These are phyloP conservation scores for Drosophila melanocephala DNA, from an alignment of 2,888 invertebrate species.

Conservation along the genomic window DNA sequence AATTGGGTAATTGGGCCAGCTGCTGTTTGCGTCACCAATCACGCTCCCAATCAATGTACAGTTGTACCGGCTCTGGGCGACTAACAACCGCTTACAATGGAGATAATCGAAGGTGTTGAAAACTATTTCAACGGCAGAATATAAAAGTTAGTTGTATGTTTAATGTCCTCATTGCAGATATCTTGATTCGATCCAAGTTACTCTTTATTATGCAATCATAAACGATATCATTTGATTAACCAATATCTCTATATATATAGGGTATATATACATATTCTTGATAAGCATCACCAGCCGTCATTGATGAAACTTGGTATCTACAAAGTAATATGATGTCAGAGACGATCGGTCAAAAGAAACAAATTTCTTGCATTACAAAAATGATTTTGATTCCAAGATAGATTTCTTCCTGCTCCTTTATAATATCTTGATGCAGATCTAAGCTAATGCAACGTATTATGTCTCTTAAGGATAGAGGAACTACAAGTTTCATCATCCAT, in stretches of 20 bases:
- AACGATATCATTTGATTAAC: background rate
- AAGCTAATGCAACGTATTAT: background rate
- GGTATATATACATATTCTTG: background rate
- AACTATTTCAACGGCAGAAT: background rate
- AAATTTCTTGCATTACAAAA: background rate
- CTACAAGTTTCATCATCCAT: background rate
- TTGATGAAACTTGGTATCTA: too few relatives aligned
- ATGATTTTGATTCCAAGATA: background rate
- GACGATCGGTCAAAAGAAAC: background rate
- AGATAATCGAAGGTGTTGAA: background rate
- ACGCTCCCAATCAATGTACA: slow-evolving; percentile 35
- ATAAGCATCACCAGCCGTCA: background rate
- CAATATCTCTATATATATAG: background rate
- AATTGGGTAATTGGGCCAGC: slow-evolving; percentile 40
- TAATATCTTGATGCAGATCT: background rate
- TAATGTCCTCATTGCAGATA: background rate
- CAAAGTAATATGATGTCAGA: too few relatives aligned
- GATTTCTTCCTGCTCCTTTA: background rate
- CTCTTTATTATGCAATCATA: background rate
- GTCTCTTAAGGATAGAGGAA: background rate
- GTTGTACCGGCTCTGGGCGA: slow-evolving; percentile 5
- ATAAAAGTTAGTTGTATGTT: background rate
- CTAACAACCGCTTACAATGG: background rate
- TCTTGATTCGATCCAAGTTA: background rate
- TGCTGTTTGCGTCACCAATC: slow-evolving; percentile 6